Evolutionary conservation across 2,113 vertebrate genomes (phyloP), one percentile per base, ranked within the genome.

Genomic region (Sisor rabdophorus): DNA sequence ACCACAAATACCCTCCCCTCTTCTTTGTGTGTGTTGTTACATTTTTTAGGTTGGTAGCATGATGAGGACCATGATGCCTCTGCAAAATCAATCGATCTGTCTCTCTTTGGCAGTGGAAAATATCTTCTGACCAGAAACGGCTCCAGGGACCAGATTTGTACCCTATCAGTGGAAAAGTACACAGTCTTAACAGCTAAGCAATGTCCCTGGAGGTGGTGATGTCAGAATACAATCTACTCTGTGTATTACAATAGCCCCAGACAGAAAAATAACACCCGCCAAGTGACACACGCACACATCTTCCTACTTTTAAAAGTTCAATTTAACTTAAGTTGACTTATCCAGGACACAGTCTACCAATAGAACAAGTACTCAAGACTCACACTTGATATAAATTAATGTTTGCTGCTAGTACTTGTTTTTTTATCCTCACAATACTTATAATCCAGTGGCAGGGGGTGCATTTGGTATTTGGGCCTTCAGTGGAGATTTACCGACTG

Each of bases 221-320:
- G 68, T 55, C 65, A 77, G 61, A 59, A 77, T 68, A 61, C 2
- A 32, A 80, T 22, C 59, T 22, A 52, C 60, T 67, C 30, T 36
- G 4, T 50, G 74, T 69, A 68, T 60, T 69, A 69, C 61, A 77
- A 69, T 36, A 55, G 53, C 67, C 4, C 9, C 47, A 63, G 47
- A 54, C 5, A 54, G 30, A 55, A 22, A 75, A 30, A 76, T 16
- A 20, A 68, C 6, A 58, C 20, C 19, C 11, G 4, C 11, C 13
- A 58, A 47, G 36, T 19, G 60, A 56, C 32, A 53, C 48, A 71
- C 65, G 50, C 32, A 53, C 48, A 71, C 65, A 69, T 40, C 24
- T 28, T 13, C 4, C 17, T 40, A 50, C 30, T 7, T 17, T 28
- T 11, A 47, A 22, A 2, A 36, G 2, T 36, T 6, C 7, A 11